Base-by-base conservation (phyloP, 1,140 invertebrate genomes). In the Formica exsecta region DNA sequence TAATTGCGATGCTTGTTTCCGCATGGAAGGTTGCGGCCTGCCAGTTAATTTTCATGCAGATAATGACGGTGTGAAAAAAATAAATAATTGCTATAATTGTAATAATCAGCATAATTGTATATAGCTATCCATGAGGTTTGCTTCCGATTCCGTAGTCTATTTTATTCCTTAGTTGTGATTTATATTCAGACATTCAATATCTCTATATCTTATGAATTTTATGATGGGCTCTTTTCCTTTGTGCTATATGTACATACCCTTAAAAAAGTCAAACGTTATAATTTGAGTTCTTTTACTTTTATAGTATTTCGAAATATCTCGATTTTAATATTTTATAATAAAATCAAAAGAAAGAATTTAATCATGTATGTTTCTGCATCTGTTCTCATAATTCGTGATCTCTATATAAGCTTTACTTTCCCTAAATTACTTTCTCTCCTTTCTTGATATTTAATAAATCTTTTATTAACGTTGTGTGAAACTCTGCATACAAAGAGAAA, bases 31-130 rank as follows among this genome's bases (percentile, higher is more conserved):
- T 48, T 61, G 29, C 29, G 65, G 32, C 8, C 8, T 32, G 65
- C n/a, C 66, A 16, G 68, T 48, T 86, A 66, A 85, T 85, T 65
- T 81, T 89, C 84, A 89, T 75, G 83, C 38, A 32, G 57, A 76
- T 90, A 90, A 90, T 89, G 85, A 89, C 68, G 84, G 87, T 87
- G 89, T 83, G 87, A 90, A 88, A 87, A 59, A 41, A 75, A 68
- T 62, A 61, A 64, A 59, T 89, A 90, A 89, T 90, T 76, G 73
- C 51, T 54, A 16, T 74, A 76, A 87, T 89, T 57, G 19, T 83
- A 73, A 89, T 81, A 71, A 57, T 57, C 59, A 86, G 19, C 36
- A 66, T 85, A 81, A 89, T 89, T 74, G 57, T 83, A n/a, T 74
- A 73, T 38, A 36, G 13, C 29, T 32, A 61, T 41, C 38, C 73